Conservation (phyloP, 2,888 invertebrate genomes). For the Neria commutata region DNA sequence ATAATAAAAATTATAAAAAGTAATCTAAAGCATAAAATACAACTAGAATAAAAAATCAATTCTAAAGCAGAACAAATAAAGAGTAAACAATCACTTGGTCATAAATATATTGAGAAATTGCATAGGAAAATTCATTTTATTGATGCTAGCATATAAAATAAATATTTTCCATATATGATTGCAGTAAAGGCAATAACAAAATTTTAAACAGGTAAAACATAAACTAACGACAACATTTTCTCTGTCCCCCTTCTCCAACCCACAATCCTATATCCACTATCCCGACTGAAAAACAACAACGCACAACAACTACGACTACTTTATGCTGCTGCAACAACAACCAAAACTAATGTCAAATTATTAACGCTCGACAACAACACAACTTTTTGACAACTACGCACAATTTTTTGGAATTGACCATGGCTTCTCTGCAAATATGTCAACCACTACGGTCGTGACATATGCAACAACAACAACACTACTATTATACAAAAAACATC, state of each 20-base stretch:
- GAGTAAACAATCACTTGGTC: slow-evolving; percentile 26
- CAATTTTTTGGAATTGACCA: slow-evolving; percentile 10
- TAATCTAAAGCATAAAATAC: background rate
- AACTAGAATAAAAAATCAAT: slow-evolving; percentile 6
- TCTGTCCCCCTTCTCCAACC: slow-evolving; percentile 13
- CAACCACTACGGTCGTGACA: slow-evolving; percentile 34
- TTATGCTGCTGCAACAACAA: slow-evolving; percentile 9
- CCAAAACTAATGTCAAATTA: slow-evolving; percentile 7
- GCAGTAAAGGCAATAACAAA: slow-evolving; percentile 29
- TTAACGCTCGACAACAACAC: slow-evolving; percentile 5
- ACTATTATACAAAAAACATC: slow-evolving; percentile 15
- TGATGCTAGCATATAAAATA: background rate
- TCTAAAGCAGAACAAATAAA: too few relatives aligned
- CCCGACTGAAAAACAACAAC: slow-evolving; percentile 10
- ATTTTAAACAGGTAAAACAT: slow-evolving; percentile 44
- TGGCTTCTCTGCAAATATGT: slow-evolving; percentile 11
- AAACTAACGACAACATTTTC: slow-evolving; percentile 50
- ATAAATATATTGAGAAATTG: too few relatives aligned
- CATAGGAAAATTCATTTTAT: background rate
- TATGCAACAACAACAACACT: slow-evolving; percentile 30
- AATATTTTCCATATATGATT: slow-evolving; percentile 15
- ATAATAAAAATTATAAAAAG: background rate
- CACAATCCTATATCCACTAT: slow-evolving; percentile 1
- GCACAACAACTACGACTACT: slow-evolving; percentile 1
- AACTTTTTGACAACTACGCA: slow-evolving; percentile 4